Conservation (phyloP, 2,797 vertebrate genomes). For the Agapornis canus region DNA sequence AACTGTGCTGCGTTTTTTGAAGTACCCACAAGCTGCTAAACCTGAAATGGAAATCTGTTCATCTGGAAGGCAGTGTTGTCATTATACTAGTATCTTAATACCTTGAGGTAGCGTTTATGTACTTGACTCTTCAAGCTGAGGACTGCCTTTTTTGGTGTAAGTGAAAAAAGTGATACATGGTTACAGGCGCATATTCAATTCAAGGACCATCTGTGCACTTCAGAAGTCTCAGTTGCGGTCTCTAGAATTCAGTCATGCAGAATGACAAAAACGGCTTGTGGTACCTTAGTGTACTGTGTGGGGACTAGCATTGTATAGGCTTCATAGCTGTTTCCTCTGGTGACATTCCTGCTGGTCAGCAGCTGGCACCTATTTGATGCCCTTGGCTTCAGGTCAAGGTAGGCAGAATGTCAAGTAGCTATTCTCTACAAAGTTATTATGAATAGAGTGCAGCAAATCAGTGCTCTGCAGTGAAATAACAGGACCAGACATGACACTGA, state of each 20-base stretch:
- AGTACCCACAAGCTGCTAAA: neutral
- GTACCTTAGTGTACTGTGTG: neutral
- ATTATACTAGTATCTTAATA: neutral
- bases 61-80: neutral
- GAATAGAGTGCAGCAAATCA: neutral
- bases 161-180: neutral
- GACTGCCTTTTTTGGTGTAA: neutral
- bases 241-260: neutral
- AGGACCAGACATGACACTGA: neutral
- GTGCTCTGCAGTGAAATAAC: neutral
- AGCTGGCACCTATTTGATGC: neutral
- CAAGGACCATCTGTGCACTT: neutral
- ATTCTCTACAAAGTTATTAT: neutral
- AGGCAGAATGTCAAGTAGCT: neutral
- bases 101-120: neutral
- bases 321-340: neutral
- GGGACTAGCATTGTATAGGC: fast-evolving
- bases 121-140: neutral
- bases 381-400: neutral
- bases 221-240: neutral
- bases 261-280: neutral
- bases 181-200: neutral
- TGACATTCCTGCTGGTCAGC: neutral
- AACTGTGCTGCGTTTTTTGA: neutral
- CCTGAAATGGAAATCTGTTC: neutral